Percentiles rank a stretch among this genome's conserved stretches.
These are phyloP conservation scores for Caenorhabditis plicata DNA, from an alignment of 2,888 invertebrate genomes.

Conservation along the genomic window DNA sequence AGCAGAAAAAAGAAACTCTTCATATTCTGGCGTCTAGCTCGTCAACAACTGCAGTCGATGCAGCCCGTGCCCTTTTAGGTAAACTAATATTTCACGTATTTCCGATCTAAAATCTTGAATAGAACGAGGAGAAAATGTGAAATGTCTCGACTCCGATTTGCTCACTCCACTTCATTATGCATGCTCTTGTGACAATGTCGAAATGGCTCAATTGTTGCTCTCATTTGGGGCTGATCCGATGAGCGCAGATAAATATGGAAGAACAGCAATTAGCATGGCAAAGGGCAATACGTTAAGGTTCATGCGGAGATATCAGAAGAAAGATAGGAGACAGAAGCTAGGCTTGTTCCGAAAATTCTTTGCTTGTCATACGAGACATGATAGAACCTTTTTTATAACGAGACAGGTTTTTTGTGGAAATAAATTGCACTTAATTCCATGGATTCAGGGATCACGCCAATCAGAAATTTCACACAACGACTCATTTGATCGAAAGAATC, in stretches of 20 bases:
- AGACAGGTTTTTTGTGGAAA: slow-evolving; percentile 3
- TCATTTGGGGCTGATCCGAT: slow-evolving; percentile 52
- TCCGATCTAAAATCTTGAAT: neutral
- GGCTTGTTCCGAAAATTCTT: slow-evolving; percentile 38
- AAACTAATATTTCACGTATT: neutral
- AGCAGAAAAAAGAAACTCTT: slow-evolving; percentile 27
- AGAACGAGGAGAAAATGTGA: slow-evolving; percentile 36
- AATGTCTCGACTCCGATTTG: slow-evolving; percentile 68
- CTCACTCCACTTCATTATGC: slow-evolving; percentile 57
- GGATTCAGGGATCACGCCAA: neutral
- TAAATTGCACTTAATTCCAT: slow-evolving; percentile 1
- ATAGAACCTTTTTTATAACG: slow-evolving; percentile 22
- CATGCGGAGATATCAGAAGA: slow-evolving; percentile 25
- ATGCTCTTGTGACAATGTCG: slow-evolving; percentile 54
- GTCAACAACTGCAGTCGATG: slow-evolving; percentile 26
- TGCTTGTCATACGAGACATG: slow-evolving; percentile 33
- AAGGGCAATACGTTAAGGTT: slow-evolving; percentile 38
- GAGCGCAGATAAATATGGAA: slow-evolving; percentile 37
- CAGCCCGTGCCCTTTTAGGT: slow-evolving; percentile 26
- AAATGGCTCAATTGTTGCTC: slow-evolving; percentile 53
- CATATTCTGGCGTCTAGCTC: slow-evolving; percentile 24
- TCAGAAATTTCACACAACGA: neutral
- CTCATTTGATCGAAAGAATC: slow-evolving; percentile 18
- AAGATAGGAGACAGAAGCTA: slow-evolving; percentile 15
- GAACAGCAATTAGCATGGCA: slow-evolving; percentile 38